Conservation (phyloP, 23 tunicate species). For the Phallusia fumigata region DNA sequence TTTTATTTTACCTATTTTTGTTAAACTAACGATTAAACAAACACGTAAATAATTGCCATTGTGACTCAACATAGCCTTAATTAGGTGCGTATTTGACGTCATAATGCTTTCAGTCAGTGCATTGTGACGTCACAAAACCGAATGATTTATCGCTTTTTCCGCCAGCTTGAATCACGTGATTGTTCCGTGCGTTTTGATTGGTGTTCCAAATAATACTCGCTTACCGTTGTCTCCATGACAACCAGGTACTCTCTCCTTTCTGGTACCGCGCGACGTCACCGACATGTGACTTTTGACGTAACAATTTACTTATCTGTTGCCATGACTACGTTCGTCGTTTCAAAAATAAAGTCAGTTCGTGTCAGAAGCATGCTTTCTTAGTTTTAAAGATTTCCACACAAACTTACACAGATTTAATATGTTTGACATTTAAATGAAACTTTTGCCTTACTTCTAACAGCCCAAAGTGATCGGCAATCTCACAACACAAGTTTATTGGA, state of each 20-base stretch:
- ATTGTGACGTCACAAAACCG: neutral
- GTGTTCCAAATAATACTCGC: neutral
- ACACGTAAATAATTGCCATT: neutral
- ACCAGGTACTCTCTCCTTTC: neutral
- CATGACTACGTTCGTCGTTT: conserved; percentile 11
- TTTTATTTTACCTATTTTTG: conserved; percentile 5
- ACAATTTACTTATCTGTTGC: neutral
- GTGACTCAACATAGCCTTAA: neutral
- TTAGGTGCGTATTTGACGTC: neutral
- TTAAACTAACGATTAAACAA: neutral
- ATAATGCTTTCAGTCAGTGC: neutral
- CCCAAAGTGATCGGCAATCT: too few relatives aligned
- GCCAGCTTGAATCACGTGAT: neutral
- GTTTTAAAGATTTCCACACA: too few relatives aligned
- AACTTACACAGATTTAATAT: too few relatives aligned
- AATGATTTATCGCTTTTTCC: neutral
- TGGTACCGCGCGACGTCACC: neutral
- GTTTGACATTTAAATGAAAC: too few relatives aligned
- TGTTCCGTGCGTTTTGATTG: conserved; percentile 7
- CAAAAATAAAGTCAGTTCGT: conserved; percentile 5
- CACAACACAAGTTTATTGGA: too few relatives aligned
- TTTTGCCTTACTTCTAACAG: too few relatives aligned
- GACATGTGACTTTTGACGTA: neutral
- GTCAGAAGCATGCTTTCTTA: too few relatives aligned
- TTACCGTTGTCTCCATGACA: neutral